Percentiles rank a stretch among this genome's conserved stretches.
phyloP scores from a whole-genome alignment of 1,140 invertebrate genomes.

The Ostrea edulis region DNA sequence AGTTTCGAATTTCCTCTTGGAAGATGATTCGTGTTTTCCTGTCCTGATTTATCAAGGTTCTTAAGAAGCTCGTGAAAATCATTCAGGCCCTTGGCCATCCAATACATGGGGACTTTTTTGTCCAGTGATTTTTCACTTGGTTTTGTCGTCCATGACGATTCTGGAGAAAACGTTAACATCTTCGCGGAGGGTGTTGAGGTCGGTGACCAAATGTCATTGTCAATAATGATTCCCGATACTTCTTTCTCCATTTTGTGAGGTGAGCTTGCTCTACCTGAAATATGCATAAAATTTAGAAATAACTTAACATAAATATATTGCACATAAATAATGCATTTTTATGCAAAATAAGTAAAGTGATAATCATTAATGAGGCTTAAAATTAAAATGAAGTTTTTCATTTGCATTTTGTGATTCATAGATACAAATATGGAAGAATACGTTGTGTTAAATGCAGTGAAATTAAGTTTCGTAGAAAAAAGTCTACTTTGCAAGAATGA shows the following conservation, averaged over 20 bases:
- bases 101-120: not conserved
- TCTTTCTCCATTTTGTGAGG: not conserved
- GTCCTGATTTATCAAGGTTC: not conserved
- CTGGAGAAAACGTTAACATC: not conserved
- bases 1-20: not conserved
- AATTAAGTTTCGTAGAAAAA: not conserved
- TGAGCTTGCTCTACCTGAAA: not conserved
- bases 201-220: not conserved
- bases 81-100: not conserved
- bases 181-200: not conserved
- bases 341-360: not conserved
- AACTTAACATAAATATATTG: not conserved
- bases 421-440: not conserved
- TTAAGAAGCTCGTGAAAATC: not conserved
- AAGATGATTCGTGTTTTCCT: not conserved
- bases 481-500: not conserved
- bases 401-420: constrained; percentile 9
- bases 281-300: not conserved
- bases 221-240: not conserved
- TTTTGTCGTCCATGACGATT: not conserved
- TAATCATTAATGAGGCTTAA: constrained; percentile 7
- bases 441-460: not conserved
- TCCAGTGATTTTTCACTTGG: not conserved
- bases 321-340: constrained; percentile 6
- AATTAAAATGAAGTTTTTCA: not conserved